These are phyloP conservation scores for Labeo catla DNA, from an alignment of 2,113 vertebrate species.

Conservation along the genomic window DNA sequence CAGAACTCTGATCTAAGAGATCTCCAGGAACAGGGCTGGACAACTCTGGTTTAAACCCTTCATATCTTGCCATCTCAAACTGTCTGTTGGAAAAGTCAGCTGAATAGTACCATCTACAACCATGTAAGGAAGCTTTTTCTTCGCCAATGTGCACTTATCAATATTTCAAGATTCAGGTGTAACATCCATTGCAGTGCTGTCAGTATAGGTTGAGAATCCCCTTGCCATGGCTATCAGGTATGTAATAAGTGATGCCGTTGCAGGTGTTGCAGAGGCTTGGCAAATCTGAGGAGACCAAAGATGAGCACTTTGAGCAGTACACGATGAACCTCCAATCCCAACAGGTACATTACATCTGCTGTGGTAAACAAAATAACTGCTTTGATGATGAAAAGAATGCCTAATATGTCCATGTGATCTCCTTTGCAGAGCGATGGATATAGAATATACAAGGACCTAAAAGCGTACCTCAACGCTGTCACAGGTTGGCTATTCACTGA, in stretches of 20 bases:
- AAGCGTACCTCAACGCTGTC: slow-evolving; percentile 83
- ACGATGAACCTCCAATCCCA: slow-evolving; percentile 84
- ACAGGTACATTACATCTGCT: slow-evolving; percentile 78
- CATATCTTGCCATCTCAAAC: neutral
- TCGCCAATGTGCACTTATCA: neutral
- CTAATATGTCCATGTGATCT: neutral
- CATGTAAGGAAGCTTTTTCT: neutral
- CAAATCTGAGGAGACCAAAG: slow-evolving; percentile 88
- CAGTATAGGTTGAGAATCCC: neutral
- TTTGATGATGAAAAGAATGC: neutral
- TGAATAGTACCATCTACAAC: neutral
- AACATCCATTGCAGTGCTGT: neutral
- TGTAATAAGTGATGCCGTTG: slow-evolving; percentile 24
- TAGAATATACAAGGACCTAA: slow-evolving; percentile 89
- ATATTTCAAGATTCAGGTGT: neutral
- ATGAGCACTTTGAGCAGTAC: slow-evolving; percentile 85
- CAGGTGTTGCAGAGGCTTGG: slow-evolving; percentile 94
- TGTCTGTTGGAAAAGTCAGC: neutral
- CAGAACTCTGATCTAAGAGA: neutral
- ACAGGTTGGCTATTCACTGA: slow-evolving; percentile 77
- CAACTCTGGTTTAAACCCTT: neutral
- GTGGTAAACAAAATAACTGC: neutral
- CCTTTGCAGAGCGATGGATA: slow-evolving; percentile 83
- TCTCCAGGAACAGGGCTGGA: neutral
- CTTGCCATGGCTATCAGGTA: slow-evolving; percentile 8